Evolutionary conservation across 2,113 vertebrate species (phyloP).

Genomic region (Labeo rohita): DNA sequence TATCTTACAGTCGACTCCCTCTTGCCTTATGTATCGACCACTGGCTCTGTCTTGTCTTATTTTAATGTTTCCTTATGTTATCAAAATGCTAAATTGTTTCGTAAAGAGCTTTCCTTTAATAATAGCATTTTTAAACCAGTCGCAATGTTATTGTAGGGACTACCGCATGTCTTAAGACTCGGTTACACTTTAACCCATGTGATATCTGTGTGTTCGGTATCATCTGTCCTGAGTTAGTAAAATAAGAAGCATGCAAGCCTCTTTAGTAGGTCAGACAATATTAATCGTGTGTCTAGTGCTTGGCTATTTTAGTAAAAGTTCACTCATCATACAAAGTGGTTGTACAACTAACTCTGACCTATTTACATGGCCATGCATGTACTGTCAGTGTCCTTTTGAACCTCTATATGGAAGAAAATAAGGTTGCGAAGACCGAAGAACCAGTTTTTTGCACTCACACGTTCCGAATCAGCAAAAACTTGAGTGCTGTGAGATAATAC

Average conservation of each 20-base stretch:
- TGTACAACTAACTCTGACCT: background rate
- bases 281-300: background rate
- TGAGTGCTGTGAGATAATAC: background rate
- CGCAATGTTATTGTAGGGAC: background rate
- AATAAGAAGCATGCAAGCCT: background rate
- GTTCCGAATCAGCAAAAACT: background rate
- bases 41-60: background rate
- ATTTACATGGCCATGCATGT: background rate
- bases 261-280: background rate
- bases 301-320: slow-evolving; percentile 33
- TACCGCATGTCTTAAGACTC: background rate
- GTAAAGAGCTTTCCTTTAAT: background rate
- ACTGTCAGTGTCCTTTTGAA: background rate
- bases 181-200: background rate
- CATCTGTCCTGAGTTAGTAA: background rate
- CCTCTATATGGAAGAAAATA: background rate
- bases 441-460: background rate
- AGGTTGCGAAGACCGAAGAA: background rate
- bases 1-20: background rate
- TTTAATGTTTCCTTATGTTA: background rate
- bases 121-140: background rate
- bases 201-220: background rate
- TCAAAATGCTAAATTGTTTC: background rate
- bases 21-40: background rate
- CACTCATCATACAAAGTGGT: background rate